Conservation (phyloP, 2,888 invertebrate species). For the Bugulina stolonifera region DNA sequence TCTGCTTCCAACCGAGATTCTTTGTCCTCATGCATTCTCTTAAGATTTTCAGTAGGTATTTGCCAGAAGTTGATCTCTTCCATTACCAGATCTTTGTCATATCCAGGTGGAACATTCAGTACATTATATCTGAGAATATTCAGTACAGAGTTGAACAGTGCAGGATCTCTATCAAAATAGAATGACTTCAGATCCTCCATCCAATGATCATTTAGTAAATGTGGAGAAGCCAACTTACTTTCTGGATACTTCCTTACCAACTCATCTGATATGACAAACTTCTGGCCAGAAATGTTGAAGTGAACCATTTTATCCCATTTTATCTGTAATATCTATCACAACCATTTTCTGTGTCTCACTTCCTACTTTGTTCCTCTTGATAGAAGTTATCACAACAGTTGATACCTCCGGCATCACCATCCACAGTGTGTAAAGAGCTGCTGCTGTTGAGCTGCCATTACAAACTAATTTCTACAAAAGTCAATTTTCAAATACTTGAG, state of each 20-base stretch:
- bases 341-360: background rate
- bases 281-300: slow-evolving; percentile 13
- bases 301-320: background rate
- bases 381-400: background rate
- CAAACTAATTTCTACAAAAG: too few species aligned
- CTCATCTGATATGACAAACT: background rate
- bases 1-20: slow-evolving; percentile 1
- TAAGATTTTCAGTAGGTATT: background rate
- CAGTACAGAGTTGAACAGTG: background rate
- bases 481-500: too few species aligned
- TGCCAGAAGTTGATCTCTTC: background rate
- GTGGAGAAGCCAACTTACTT: background rate
- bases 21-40: background rate
- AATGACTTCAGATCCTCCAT: background rate
- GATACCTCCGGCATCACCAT: background rate
- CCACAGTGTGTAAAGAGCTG: too few species aligned
- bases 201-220: background rate
- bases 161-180: slow-evolving; percentile 5
- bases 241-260: background rate
- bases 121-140: slow-evolving; percentile 13
- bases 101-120: background rate
- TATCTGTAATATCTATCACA: background rate
- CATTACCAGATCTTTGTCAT: slow-evolving; percentile 4
- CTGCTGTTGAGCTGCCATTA: too few species aligned
- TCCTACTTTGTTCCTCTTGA: background rate